A percentile compares a stretch with the other conserved stretches of the same genome.
phyloP scores from a whole-genome alignment of 2,113 vertebrate species.

The Bothrops jararaca region DNA sequence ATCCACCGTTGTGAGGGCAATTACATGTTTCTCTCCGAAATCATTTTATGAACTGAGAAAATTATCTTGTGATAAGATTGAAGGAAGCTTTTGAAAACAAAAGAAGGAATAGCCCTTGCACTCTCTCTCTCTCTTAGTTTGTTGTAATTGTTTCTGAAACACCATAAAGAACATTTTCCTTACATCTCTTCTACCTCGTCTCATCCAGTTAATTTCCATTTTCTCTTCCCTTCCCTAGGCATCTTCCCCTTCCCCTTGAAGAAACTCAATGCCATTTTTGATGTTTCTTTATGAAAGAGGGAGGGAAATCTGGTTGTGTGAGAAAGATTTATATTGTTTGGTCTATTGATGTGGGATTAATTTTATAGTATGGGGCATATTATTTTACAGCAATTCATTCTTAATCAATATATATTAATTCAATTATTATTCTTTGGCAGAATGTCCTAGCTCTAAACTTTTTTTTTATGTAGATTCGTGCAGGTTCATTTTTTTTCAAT shows the following conservation, averaged over 20 bases:
- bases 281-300: not conserved
- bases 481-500: too few species aligned
- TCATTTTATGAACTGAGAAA: not conserved
- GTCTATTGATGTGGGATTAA: not conserved
- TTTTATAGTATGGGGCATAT: not conserved
- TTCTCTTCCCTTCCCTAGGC: not conserved
- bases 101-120: not conserved
- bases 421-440: not conserved
- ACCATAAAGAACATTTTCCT: not conserved
- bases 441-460: not conserved
- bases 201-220: not conserved
- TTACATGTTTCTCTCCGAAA: not conserved
- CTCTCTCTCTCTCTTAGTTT: not conserved
- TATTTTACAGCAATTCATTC: not conserved
- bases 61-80: not conserved
- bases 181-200: not conserved
- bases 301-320: not conserved
- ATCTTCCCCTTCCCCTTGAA: not conserved
- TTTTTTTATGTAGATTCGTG: not conserved
- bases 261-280: not conserved
- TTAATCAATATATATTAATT: not conserved
- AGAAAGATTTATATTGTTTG: not conserved
- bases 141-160: not conserved
- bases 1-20: not conserved
- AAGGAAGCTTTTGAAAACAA: not conserved